Conservation (phyloP, 1,140 invertebrate species). For the Drosophila nebulosa region DNA sequence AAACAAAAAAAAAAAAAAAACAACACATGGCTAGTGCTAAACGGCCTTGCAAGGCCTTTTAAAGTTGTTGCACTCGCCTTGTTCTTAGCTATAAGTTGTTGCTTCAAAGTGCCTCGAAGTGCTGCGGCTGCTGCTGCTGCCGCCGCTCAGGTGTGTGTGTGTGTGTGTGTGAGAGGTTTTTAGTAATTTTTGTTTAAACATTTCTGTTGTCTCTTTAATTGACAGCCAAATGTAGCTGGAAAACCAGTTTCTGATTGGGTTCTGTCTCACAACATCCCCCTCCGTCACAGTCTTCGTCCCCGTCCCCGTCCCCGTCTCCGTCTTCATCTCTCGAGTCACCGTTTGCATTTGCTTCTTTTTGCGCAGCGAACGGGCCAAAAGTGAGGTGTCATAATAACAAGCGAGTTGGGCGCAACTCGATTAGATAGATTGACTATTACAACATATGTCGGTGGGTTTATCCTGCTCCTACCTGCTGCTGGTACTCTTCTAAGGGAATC, state of each 20-base stretch:
- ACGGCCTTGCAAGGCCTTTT: conserved; percentile 78
- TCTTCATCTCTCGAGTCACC: no score
- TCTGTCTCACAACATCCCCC: no score
- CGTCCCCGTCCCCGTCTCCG: no score
- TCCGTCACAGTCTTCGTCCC: no score
- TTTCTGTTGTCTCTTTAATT: conserved; percentile 54
- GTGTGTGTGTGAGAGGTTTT: conserved; percentile 22
- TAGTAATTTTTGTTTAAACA: conserved; percentile 24
- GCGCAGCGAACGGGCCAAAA: conserved; percentile 41
- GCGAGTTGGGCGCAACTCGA: conserved; percentile 37
- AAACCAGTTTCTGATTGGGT: conserved; percentile 51
- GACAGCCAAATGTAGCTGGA: conserved; percentile 58
- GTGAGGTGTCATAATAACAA: conserved; percentile 60
- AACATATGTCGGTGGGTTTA: conserved; percentile 42
- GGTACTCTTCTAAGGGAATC: conserved; percentile 15
- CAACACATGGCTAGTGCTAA: conserved; percentile 35
- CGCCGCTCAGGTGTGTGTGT: conserved; percentile 32
- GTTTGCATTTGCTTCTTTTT: conserved; percentile 56
- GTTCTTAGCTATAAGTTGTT: conserved; percentile 12
- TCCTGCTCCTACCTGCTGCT: conserved; percentile 30
- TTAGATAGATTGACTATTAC: conserved; percentile 60
- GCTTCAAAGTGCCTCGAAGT: not conserved
- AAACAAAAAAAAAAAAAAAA: conserved; percentile 9
- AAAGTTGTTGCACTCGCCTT: conserved; percentile 70
- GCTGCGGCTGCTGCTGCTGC: conserved; percentile 6